Base-by-base conservation (phyloP, 2,113 vertebrate genomes). In the Chascanopsetta lugubris region DNA sequence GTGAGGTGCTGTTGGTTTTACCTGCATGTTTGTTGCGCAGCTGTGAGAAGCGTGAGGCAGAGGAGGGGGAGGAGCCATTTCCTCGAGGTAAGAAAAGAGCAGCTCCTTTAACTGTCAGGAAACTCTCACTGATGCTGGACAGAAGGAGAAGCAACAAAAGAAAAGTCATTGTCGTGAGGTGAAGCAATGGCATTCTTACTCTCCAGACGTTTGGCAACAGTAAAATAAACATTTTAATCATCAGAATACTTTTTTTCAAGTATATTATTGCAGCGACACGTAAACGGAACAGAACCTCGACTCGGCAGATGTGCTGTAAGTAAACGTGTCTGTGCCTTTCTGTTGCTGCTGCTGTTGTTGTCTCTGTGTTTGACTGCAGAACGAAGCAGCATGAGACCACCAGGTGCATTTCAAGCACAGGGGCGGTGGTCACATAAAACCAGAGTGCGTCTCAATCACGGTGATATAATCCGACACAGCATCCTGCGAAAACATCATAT, bases 41-140 rank as follows among this genome's bases (percentile, higher is more conserved):
- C 88, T 99, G 96, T 65, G 94, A 94, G 91, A 96, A 92, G 86
- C 94, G 91, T 69, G 97, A 95, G 50, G 92, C 83, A 10, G 96
- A 93, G 0, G 96, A 95, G 24, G 94, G 61, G 29, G 91, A 79
- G 80, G 93, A 92, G 40, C 96, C 96, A 96, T 99, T 98, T 92
- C 97, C 97, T 56, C 95, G 92, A 1, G 97, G 97, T 42, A 99
- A 91, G 90, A 99, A 99, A 72, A 99, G 95, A n/a, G 97, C 97
- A 18, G 97, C 97, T 36, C 97, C 97, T 93, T 99, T 99, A 68
- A 99, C 97, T 10, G 97, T 99, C 84, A 99, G 93, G 90, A 99
- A 99, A 92, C 95, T 99, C 89, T 99, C 97, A 38, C 95, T 98
- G 92, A 99, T 97, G 90, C 97, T 98, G 88, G 17, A 72, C 1